Evolutionary conservation across 2,113 vertebrate genomes (phyloP), one percentile per base, ranked within the genome.

Genomic region (Lonchura striata): DNA sequence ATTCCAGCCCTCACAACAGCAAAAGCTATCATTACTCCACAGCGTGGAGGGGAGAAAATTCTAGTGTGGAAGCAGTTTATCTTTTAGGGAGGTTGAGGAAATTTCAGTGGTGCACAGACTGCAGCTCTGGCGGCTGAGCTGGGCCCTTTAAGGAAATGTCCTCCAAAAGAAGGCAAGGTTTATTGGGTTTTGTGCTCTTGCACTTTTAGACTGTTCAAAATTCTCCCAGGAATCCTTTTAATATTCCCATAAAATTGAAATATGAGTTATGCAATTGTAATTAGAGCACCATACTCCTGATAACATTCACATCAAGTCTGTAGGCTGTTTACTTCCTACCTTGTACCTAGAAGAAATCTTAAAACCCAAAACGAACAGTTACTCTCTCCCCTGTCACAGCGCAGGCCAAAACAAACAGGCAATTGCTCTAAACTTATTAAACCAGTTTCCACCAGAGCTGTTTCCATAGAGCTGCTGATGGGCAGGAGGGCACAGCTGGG

Each of bases 171-270:
- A 91, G 56, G 57, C 69, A 90, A 93, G 86, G 65, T 76, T 80
- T 94, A 79, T 91, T 91, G 92, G 68, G 71, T 74, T 91, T 90
- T 77, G 18, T 74, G 92, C 88, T 87, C 39, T 66, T 88, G 95
- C 88, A 59, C 95, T 92, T 97, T 84, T 94, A 95, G 96, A 54
- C 75, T 84, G 81, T 30, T 83, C 69, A 86, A 80, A 91, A 81
- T 65, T 96, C 96, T 96, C 96, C 59, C 76, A 92, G 96, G 97
- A 95, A 97, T 84, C 81, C 91, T 92, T 96, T 96, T 97, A 97
- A 97, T 97, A 96, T 93, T 95, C 76, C 80, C 82, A 95, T 93
- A 93, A 97, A 97, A 97, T 97, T 97, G 96, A 97, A 96, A 93
- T 76, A 69, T 18, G 71, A 90, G 95, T 96, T 95, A 95, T 47